Percentiles rank a stretch among this genome's conserved stretches.
Conservation (phyloP, 2,888 invertebrate genomes). For the Parapristionchus giblindavisi region DNA sequence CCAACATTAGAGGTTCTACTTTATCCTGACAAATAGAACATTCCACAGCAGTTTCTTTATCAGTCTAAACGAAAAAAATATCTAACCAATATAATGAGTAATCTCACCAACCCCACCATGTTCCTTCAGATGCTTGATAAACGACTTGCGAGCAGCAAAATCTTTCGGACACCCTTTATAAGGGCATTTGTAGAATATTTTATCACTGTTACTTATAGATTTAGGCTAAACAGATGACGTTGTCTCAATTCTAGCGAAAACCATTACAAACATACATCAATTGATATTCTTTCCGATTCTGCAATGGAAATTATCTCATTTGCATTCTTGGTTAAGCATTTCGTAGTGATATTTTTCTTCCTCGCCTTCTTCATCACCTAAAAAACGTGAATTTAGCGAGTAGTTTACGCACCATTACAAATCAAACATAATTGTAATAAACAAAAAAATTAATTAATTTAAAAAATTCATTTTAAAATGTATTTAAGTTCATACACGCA, state of each 20-base stretch:
- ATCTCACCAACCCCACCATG: not conserved
- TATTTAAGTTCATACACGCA: no score
- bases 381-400: no score
- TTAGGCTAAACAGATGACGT: not conserved
- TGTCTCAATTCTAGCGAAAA: no score
- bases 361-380: not conserved
- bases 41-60: not conserved
- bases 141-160: not conserved
- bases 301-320: slow-evolving; percentile 10
- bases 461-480: no score
- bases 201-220: not conserved
- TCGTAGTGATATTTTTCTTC: not conserved
- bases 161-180: slow-evolving; percentile 8
- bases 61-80: not conserved
- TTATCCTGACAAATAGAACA: slow-evolving; percentile 1
- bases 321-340: slow-evolving; percentile 7
- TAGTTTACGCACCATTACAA: not conserved
- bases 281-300: slow-evolving; percentile 1
- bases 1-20: not conserved
- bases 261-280: not conserved
- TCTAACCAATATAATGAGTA: not conserved
- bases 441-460: no score
- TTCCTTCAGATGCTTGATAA: not conserved
- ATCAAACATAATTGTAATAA: no score
- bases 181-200: slow-evolving; percentile 8